phyloP scores from a whole-genome alignment of 1,140 invertebrate genomes.

The Stenopsyche tienmushanensis region DNA sequence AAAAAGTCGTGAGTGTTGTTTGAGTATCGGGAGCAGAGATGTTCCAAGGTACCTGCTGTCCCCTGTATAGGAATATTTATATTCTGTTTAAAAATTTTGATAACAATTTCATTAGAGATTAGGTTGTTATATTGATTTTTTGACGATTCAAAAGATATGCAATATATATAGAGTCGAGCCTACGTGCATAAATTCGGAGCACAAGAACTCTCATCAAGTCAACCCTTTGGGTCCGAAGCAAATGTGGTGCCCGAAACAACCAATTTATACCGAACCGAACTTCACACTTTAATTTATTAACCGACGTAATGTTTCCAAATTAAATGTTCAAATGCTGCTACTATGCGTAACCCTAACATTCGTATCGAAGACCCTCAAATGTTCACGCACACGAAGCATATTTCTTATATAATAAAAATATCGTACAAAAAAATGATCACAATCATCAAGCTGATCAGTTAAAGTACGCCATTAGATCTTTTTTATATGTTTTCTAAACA shows the following conservation, averaged over 20 bases:
- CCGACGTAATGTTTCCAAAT: constrained; percentile 42
- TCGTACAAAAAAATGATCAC: too few relatives aligned
- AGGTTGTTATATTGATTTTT: neutral
- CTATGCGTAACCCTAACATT: constrained; percentile 13
- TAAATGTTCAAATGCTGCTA: constrained; percentile 38
- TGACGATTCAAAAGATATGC: neutral
- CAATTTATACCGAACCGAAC: constrained; percentile 40
- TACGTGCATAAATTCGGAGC: constrained; percentile 8
- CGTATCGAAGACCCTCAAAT: constrained; percentile 5
- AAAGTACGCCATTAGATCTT: too few relatives aligned
- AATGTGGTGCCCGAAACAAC: constrained; percentile 35
- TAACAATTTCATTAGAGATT: neutral
- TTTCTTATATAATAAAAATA: too few relatives aligned
- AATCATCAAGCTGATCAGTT: too few relatives aligned
- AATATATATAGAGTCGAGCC: constrained; percentile 5
- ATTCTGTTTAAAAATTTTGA: constrained; percentile 7
- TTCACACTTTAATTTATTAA: constrained; percentile 42
- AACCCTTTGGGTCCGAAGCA: constrained; percentile 30
- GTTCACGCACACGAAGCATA: too few relatives aligned
- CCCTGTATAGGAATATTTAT: constrained; percentile 29
- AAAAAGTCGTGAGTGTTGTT: constrained; percentile 37
- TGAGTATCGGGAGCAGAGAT: constrained; percentile 37
- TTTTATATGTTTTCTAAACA: too few relatives aligned
- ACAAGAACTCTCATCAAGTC: constrained; percentile 23
- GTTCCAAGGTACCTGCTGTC: constrained; percentile 37